These are phyloP conservation scores for Trilocha varians DNA, from an alignment of 2,888 invertebrate species.

Conservation along the genomic window DNA sequence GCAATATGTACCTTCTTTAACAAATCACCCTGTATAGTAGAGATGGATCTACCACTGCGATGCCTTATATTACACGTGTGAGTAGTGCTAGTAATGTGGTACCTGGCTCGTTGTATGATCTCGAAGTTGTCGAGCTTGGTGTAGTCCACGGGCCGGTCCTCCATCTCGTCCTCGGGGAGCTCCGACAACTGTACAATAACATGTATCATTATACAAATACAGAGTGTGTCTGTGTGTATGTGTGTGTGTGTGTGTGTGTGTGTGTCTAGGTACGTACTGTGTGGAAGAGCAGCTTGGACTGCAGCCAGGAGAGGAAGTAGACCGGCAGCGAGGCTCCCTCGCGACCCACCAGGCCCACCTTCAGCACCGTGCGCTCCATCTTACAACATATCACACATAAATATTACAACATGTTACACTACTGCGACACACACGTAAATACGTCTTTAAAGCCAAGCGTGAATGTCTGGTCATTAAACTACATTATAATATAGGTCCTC, in stretches of 20 bases:
- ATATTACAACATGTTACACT: no score
- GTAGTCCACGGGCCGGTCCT: conserved; percentile 82
- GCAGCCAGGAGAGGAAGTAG: conserved; percentile 90
- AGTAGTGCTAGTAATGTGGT: no score
- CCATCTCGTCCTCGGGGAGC: conserved; percentile 81
- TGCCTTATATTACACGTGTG: no score
- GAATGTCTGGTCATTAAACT: no score
- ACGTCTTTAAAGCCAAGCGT: no score
- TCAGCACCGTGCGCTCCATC: conserved; percentile 85
- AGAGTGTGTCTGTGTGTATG: no score
- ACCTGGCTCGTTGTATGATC: conserved; percentile 92
- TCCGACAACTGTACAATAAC: conserved; percentile 59
- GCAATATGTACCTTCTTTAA: no score
- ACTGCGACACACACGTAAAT: no score
- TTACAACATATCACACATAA: conserved; percentile 32
- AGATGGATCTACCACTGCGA: no score
- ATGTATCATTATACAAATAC: background rate
- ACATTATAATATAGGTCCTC: no score
- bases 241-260: conserved; percentile 43
- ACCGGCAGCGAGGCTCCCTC: conserved; percentile 88
- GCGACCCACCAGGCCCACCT: conserved; percentile 90
- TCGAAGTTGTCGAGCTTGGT: conserved; percentile 87
- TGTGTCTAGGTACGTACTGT: conserved; percentile 26
- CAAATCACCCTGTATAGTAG: no score
- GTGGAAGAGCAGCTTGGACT: conserved; percentile 86